Conservation (phyloP, 2,888 invertebrate species). For the Dioctria rufipes region DNA sequence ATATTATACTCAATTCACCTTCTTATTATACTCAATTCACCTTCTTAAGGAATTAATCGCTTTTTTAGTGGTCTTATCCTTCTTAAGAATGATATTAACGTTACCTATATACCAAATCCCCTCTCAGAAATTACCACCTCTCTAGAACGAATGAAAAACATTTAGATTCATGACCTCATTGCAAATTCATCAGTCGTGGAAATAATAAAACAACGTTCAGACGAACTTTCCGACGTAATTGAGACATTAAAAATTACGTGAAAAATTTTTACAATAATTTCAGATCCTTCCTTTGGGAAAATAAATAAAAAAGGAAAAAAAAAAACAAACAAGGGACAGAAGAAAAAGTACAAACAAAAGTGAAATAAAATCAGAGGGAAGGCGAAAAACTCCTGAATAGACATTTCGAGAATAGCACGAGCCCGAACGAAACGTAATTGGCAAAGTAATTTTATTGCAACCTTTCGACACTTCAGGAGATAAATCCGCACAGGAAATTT, state of each 20-base stretch:
- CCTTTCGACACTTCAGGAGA: conserved; percentile 59
- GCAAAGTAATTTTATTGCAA: conserved; percentile 60
- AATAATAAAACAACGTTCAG: conserved; percentile 47
- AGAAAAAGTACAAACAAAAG: background rate
- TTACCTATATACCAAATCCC: too few species aligned
- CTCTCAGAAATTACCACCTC: background rate
- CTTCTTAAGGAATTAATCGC: too few species aligned
- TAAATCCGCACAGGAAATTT: conserved; percentile 59
- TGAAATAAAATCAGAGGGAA: background rate
- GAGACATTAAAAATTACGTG: conserved; percentile 52
- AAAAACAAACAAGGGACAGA: background rate
- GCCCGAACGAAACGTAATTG: conserved; percentile 57
- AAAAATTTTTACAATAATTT: conserved; percentile 43
- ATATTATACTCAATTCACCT: too few species aligned
- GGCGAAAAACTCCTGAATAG: background rate
- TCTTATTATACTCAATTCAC: too few species aligned
- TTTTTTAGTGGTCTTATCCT: too few species aligned
- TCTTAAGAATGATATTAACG: too few species aligned
- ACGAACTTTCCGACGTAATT: conserved; percentile 23
- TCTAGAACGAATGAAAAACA: background rate
- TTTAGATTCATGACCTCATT: conserved; percentile 44
- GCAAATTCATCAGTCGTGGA: conserved; percentile 44
- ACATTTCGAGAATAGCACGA: conserved; percentile 16
- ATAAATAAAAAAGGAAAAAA: background rate
- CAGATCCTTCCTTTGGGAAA: background rate